A percentile compares a stretch with the other conserved stretches of the same genome.
Evolutionary conservation across 2,888 invertebrate genomes (phyloP).

Genomic region (Scotopteryx bipunctaria): DNA sequence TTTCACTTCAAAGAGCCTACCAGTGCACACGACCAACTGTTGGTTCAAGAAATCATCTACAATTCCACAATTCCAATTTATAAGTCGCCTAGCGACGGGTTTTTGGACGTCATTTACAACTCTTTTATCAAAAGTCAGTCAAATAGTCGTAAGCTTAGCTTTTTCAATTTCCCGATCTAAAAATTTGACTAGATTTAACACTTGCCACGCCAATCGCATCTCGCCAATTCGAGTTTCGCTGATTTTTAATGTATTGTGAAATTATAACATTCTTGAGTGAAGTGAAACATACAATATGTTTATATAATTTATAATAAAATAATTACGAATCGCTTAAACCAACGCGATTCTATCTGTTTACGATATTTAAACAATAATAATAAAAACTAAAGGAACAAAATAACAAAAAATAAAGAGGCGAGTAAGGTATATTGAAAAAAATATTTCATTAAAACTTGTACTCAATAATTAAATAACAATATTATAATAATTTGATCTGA

Average conservation of each 20-base stretch:
- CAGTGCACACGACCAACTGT: slow-evolving; percentile 61
- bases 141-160: slow-evolving; percentile 70
- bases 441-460: slow-evolving; percentile 81
- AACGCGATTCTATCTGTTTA: slow-evolving; percentile 65
- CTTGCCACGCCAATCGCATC: slow-evolving; percentile 69
- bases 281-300: slow-evolving; percentile 66
- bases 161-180: slow-evolving; percentile 60
- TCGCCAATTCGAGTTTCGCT: slow-evolving; percentile 58
- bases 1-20: slow-evolving; percentile 55
- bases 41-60: slow-evolving; percentile 57
- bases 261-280: slow-evolving; percentile 69
- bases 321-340: slow-evolving; percentile 63
- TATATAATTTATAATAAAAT: slow-evolving; percentile 61
- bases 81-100: slow-evolving; percentile 72
- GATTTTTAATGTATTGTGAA: slow-evolving; percentile 42
- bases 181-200: slow-evolving; percentile 83
- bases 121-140: slow-evolving; percentile 70
- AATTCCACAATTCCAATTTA: slow-evolving; percentile 79
- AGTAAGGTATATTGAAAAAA: slow-evolving; percentile 79
- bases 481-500: slow-evolving; percentile 82
- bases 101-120: slow-evolving; percentile 71
- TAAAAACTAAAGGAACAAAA: slow-evolving; percentile 82
- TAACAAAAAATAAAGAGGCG: slow-evolving; percentile 80
- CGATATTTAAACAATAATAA: slow-evolving; percentile 77
- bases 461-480: slow-evolving; percentile 83